phyloP scores from a whole-genome alignment of 1,140 invertebrate genomes.

The Brachionus paranguensis region DNA sequence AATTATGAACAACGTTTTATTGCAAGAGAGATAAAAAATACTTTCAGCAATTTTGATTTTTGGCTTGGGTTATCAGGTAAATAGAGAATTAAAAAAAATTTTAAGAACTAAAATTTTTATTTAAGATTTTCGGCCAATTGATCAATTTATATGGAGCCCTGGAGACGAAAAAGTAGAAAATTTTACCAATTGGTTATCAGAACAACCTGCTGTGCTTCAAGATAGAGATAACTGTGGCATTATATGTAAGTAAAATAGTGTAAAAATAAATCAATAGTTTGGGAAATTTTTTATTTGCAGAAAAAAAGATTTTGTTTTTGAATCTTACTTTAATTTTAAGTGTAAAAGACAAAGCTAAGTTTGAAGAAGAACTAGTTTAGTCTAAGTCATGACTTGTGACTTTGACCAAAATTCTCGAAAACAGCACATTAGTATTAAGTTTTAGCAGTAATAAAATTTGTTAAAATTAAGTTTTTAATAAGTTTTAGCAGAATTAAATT shows the following conservation, averaged over 20 bases:
- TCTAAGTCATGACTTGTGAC: too few relatives aligned
- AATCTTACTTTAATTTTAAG: too few relatives aligned
- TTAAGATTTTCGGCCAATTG: neutral
- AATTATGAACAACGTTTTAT: conserved; percentile 32
- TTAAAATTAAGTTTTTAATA: too few relatives aligned
- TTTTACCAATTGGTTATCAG: conserved; percentile 31
- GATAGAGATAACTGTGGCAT: conserved; percentile 18
- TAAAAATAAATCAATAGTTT: neutral
- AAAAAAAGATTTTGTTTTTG: neutral
- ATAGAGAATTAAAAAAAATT: neutral
- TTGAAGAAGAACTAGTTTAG: too few relatives aligned
- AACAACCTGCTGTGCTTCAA: neutral
- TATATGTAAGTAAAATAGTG: neutral
- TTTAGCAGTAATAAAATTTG: too few relatives aligned
- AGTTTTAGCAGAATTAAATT: too few relatives aligned
- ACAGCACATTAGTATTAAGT: too few relatives aligned
- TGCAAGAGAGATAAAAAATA: conserved; percentile 13
- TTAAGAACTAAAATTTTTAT: neutral
- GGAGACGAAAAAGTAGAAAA: neutral
- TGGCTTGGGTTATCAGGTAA: conserved; percentile 33
- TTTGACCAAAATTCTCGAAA: too few relatives aligned
- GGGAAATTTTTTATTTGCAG: neutral
- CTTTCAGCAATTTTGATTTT: neutral
- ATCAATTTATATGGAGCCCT: neutral
- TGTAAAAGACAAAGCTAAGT: too few relatives aligned